Evolutionary conservation across 1,140 invertebrate genomes (phyloP), one percentile per base, ranked within the genome.

Genomic region (Meloidogyne hapla): DNA sequence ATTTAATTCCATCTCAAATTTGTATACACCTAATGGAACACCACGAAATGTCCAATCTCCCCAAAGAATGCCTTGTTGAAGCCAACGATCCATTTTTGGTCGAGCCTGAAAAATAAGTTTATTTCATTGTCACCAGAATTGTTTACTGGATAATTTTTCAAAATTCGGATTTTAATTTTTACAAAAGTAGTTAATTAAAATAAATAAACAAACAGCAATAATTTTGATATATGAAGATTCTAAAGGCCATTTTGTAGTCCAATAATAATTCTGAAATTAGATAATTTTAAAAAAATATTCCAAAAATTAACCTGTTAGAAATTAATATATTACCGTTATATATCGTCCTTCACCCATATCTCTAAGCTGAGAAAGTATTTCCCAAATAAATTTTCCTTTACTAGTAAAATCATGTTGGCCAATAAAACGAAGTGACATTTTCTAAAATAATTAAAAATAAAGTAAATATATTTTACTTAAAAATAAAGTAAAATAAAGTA

Each of bases 341-440:
- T 64, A 72, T 28, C 80, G 56, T 25, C 78, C 79, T 25, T 33
- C 62, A 12, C 81, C 83, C 28, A 83, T 42, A 64, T 76, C 76
- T 56, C 83, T 74, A 25, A 87, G 63, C 68, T 87, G 85, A 21
- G 73, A 76, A 23, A 87, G 76, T 72, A 86, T 87, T 71, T 86
- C 85, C 74, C 79, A 86, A 15, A 86, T 42, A 70, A 84, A 86
- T 73, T 86, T 87, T 3, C 85, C 85, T 67, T 86, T 80, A 18
- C 82, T 78, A 13, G 64, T 71, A 40, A 82, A 61, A 77, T 86
- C 85, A 63, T 78, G 74, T 67, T 87, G 81, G 42, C 85, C 85
- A 38, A 87, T 80, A 67, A 83, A 86, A 33, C 86, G 81, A 69
- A 84, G 83, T 88, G 96, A 73, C 70, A 73, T 73, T 62, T 13